These are phyloP conservation scores for Oenanthe oenanthe DNA, from an alignment of 2,113 vertebrate genomes.

Conservation along the genomic window DNA sequence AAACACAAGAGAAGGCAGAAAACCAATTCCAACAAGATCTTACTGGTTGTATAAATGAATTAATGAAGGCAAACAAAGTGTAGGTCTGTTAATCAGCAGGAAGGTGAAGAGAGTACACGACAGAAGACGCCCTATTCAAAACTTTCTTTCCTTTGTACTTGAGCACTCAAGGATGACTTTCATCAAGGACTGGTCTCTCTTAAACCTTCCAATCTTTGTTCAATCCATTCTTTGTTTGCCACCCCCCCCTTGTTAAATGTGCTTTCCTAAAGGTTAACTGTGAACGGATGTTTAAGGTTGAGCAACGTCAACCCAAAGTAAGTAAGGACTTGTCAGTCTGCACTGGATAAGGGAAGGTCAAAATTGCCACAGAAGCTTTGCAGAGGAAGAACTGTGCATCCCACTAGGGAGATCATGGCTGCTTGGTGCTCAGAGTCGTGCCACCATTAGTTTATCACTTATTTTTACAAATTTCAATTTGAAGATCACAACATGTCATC, in stretches of 20 bases:
- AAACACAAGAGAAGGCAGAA: neutral
- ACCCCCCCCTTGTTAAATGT: neutral
- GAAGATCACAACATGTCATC: neutral
- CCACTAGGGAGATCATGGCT: neutral
- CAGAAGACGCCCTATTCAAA: constrained; percentile 15
- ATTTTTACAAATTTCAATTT: neutral
- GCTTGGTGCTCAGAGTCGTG: accelerated
- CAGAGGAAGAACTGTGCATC: neutral
- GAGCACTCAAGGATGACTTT: constrained; percentile 26
- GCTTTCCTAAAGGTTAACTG: constrained; percentile 42
- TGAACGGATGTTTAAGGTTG: constrained; percentile 14
- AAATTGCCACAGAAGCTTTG: neutral
- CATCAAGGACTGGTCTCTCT: constrained; percentile 22
- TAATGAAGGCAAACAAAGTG: constrained; percentile 15
- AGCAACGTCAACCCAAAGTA: neutral
- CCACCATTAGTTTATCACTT: neutral
- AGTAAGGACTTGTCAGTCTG: neutral
- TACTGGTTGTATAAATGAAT: constrained; percentile 12
- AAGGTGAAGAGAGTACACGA: neutral
- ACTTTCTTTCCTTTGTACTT: constrained; percentile 29
- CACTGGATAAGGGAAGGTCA: neutral
- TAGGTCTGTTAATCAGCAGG: constrained; percentile 12
- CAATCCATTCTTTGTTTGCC: neutral
- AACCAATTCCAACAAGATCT: constrained; percentile 6
- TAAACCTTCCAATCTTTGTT: constrained; percentile 23